These are phyloP conservation scores for Silurus meridionalis DNA, from an alignment of 2,113 vertebrate species.

Conservation along the genomic window DNA sequence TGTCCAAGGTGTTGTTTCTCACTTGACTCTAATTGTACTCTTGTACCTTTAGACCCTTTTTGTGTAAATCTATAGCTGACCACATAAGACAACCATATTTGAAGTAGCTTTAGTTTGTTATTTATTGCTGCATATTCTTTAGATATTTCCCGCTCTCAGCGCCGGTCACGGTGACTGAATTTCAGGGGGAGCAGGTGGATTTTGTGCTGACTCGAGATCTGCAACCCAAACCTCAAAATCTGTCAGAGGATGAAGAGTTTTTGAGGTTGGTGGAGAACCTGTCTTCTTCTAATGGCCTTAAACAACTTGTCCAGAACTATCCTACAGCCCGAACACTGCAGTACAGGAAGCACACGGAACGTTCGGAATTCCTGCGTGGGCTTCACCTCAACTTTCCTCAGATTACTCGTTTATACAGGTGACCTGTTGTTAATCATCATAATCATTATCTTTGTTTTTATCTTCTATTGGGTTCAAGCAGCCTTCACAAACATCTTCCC, in stretches of 20 bases:
- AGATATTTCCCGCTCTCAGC: constrained; percentile 8
- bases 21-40: too few species aligned
- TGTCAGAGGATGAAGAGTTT: constrained; percentile 76
- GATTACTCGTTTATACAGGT: constrained; percentile 84
- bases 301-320: constrained; percentile 77
- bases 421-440: not conserved
- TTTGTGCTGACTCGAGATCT: constrained; percentile 79
- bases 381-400: constrained; percentile 87
- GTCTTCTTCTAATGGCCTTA: constrained; percentile 81
- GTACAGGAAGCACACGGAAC: constrained; percentile 83
- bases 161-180: constrained; percentile 6
- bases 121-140: not conserved
- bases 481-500: not conserved
- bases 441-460: not conserved
- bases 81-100: not conserved
- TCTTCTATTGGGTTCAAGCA: not conserved
- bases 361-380: constrained; percentile 79
- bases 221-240: constrained; percentile 59
- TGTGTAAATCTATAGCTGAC: not conserved
- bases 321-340: constrained; percentile 53
- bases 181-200: constrained; percentile 78
- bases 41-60: too few species aligned
- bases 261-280: constrained; percentile 84
- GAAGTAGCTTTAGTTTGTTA: not conserved
- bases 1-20: too few species aligned